phyloP scores from a whole-genome alignment of 2,888 invertebrate genomes.

The Pseudococcus viburni region DNA sequence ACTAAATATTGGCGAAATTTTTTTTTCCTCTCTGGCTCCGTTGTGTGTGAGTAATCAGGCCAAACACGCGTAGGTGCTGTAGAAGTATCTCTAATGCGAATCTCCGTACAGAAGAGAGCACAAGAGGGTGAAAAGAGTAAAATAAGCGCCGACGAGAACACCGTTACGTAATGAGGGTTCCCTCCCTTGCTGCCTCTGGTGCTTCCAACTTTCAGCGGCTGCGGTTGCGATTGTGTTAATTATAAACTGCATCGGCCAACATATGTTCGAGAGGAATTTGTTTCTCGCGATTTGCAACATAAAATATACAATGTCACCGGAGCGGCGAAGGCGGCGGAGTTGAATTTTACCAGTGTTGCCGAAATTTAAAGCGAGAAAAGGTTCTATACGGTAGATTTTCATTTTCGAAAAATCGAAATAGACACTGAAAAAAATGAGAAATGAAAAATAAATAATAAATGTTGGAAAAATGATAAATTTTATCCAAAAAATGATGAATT shows the following conservation, averaged over 20 bases:
- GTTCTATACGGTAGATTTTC: background rate
- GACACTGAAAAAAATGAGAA: too few species aligned
- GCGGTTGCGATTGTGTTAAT: constrained; percentile 32
- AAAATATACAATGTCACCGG: constrained; percentile 26
- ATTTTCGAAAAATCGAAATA: too few species aligned
- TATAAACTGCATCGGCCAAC: constrained; percentile 43
- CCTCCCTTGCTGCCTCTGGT: background rate
- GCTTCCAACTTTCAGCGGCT: background rate
- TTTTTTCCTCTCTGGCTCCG: background rate
- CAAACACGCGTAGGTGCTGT: constrained; percentile 4
- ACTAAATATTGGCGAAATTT: constrained; percentile 33
- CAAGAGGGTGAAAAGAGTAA: background rate
- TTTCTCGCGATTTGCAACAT: constrained; percentile 26
- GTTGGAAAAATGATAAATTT: too few species aligned
- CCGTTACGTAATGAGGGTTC: constrained; percentile 1
- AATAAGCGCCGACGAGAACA: constrained; percentile 8
- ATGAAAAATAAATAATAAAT: too few species aligned
- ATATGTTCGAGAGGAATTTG: constrained; percentile 42
- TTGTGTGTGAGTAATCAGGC: background rate
- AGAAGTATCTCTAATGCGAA: background rate
- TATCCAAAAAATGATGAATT: too few species aligned
- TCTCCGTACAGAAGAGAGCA: background rate
- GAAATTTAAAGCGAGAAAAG: background rate
- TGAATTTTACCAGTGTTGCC: background rate
- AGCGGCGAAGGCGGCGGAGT: background rate